Conservation (phyloP, 2,113 vertebrate genomes). For the Mirza zaza region DNA sequence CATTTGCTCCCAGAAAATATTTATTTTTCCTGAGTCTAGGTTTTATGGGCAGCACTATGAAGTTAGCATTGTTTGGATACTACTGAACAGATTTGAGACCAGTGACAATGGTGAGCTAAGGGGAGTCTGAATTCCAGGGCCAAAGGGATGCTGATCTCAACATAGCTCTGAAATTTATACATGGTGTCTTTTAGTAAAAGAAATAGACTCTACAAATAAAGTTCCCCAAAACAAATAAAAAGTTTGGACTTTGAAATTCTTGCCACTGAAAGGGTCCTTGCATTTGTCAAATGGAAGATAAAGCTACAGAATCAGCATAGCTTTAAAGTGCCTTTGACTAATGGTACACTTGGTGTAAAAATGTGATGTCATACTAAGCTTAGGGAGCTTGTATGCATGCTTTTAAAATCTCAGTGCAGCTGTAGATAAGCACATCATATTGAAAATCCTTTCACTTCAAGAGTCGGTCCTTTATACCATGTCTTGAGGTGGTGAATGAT, state of each 20-base stretch:
- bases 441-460: background rate
- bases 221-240: background rate
- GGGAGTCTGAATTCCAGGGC: background rate
- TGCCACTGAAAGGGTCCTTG: background rate
- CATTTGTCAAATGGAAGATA: background rate
- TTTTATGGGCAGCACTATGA: background rate
- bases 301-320: background rate
- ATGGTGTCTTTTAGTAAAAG: background rate
- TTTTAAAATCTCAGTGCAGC: background rate
- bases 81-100: background rate
- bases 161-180: background rate
- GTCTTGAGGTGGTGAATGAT: background rate
- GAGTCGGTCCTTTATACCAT: background rate
- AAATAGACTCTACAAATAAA: background rate
- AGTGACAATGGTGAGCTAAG: background rate
- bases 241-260: background rate
- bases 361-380: background rate
- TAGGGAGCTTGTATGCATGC: background rate
- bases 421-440: background rate
- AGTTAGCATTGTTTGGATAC: background rate
- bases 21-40: background rate
- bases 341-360: background rate
- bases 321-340: background rate
- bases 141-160: background rate
- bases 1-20: background rate